Percentiles rank a stretch among this genome's conserved stretches.
Conservation (phyloP, 1,140 invertebrate genomes). For the Drosophila tani region DNA sequence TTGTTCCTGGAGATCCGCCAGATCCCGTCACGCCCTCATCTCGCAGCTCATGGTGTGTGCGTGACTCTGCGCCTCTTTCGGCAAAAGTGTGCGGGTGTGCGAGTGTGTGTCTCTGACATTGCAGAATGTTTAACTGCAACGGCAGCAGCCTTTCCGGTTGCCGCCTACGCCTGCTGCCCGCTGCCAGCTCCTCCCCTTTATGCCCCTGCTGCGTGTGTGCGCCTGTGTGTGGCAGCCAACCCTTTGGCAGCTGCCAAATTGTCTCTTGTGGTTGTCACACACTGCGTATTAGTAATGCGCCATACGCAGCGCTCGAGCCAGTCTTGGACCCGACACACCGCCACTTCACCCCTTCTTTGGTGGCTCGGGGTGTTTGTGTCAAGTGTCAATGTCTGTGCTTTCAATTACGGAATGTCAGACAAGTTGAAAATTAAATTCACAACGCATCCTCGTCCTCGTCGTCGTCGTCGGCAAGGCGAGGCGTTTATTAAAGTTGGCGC, state of each 20-base stretch:
- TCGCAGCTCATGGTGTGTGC: background rate
- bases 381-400: constrained; percentile 81
- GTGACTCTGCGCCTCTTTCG: constrained; percentile 38
- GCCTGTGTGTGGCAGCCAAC: constrained; percentile 34
- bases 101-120: constrained; percentile 43
- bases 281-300: constrained; percentile 82
- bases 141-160: constrained; percentile 66
- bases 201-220: background rate
- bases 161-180: constrained; percentile 40
- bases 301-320: constrained; percentile 49
- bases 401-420: constrained; percentile 81
- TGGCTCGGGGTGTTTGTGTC: constrained; percentile 66
- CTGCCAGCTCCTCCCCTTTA: background rate
- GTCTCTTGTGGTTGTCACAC: constrained; percentile 82
- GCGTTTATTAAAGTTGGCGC: constrained; percentile 61
- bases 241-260: constrained; percentile 82
- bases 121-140: constrained; percentile 76
- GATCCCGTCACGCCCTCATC: constrained; percentile 11
- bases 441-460: constrained; percentile 41
- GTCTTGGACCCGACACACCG: constrained; percentile 12
- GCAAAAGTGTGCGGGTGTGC: constrained; percentile 20
- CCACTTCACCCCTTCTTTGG: background rate
- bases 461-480: background rate
- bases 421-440: constrained; percentile 82
- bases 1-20: background rate